Percentiles rank a stretch among this genome's conserved stretches.
These are phyloP conservation scores for Sesia bembeciformis DNA, from an alignment of 2,888 invertebrate genomes.

Conservation along the genomic window DNA sequence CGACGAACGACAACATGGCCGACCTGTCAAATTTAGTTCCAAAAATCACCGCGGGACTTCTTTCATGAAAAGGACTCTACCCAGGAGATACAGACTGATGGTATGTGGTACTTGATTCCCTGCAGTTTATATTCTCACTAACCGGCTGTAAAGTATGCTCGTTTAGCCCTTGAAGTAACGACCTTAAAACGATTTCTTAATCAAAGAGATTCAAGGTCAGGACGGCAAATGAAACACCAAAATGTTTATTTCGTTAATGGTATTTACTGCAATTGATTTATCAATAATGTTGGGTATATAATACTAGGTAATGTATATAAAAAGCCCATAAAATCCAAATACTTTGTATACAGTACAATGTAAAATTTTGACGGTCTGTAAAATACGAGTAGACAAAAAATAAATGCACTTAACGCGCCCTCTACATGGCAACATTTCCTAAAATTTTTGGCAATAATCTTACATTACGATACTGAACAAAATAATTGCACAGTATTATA, in stretches of 20 bases:
- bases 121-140: too few relatives aligned
- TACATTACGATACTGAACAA: constrained; percentile 16
- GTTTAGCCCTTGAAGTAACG: too few relatives aligned
- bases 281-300: constrained; percentile 45
- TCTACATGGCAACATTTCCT: constrained; percentile 56
- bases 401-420: constrained; percentile 60
- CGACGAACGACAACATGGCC: too few relatives aligned
- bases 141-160: too few relatives aligned
- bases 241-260: constrained; percentile 40
- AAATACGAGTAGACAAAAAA: constrained; percentile 51
- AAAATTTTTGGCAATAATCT: constrained; percentile 47
- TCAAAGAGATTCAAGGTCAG: neutral
- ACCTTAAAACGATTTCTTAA: neutral
- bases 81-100: too few relatives aligned
- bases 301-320: constrained; percentile 45
- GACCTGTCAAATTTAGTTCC: too few relatives aligned
- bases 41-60: too few relatives aligned
- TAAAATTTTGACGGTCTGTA: constrained; percentile 38
- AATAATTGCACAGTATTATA: constrained; percentile 30
- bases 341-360: constrained; percentile 33
- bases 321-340: constrained; percentile 51
- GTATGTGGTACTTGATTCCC: too few relatives aligned
- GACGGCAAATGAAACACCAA: constrained; percentile 17
- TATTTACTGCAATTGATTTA: constrained; percentile 41
- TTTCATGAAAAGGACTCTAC: too few relatives aligned